Base-by-base conservation (phyloP, 2,888 invertebrate genomes). In the Unio pictorum region DNA sequence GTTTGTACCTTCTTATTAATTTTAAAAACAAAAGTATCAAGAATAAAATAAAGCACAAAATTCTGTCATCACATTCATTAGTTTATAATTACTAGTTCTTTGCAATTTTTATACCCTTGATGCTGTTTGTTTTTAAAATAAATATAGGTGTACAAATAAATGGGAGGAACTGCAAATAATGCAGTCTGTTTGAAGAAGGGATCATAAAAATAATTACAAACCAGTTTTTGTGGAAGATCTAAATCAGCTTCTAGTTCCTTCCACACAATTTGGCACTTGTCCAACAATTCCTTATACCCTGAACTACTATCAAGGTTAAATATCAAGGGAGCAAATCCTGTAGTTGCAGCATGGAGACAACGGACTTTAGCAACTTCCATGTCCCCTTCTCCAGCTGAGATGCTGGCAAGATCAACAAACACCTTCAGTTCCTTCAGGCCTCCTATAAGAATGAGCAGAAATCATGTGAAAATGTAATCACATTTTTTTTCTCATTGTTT, bases 301-400 rank as follows among this genome's bases (percentile, higher is more conserved):
- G 69, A 71, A 11, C 72, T 55, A 30, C 65, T n/a, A 23, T 76
- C 61, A n/a, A 84, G 69, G 63, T 84, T 82, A 72, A 86, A 87
- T 63, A 87, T 86, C 28, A 87, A 78, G 11, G 87, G 83, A 54
- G 86, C 81, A 72, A 81, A 87, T 28, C 84, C 87, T 23, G 79
- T 84, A 28, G 81, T 83, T 3, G 86, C 84, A 23, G 83, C 75
- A 66, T 84, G 84, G 15, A 87, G 76, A 71, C 80, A 83, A 60
- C 77, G 76, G 54, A 86, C 86, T 63, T 78, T 81, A 17, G 73
- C 76, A 4, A 84, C 81, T 63, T 86, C 84, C 67, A 81, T 65
- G 56, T 81, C 84, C 20, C 81, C 84, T 68, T 85, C 84, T 8
- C 87, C 87, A 55, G 86, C 84, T 7, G 82, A 80, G 30, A 84